Base-by-base conservation (phyloP, 64 coral and sea anemone species). In the Montipora cactus region DNA sequence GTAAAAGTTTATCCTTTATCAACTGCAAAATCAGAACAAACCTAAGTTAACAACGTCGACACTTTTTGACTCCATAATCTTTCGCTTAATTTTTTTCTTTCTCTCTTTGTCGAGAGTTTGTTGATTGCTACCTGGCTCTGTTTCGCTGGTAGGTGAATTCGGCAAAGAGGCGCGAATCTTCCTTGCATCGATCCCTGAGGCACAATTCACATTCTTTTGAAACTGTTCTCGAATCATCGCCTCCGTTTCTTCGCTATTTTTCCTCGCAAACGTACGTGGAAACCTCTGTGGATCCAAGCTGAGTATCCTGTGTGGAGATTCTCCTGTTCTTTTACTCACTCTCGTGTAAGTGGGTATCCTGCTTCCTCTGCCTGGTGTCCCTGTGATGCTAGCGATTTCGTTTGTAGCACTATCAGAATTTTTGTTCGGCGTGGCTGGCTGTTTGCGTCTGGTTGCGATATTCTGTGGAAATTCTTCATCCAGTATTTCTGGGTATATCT, bases 11-110 rank as follows among this genome's bases (percentile, higher is more conserved):
- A 64, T 71, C 20, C 5, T 21, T 71, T 67, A 12, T 15, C 62
- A 67, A 18, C 8, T 20, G 44, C 4, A 78, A 18, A 19, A 11
- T 57, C 79, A 93, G 47, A 93, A 93, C 76, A 80, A 73, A 44
- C 91, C 91, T 55, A 93, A 58, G 49, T 93, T 58, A 18, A 93
- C 84, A 6, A 93, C 91, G 15, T 93, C 91, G 20, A 93, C 74
- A 57, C 69, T 93, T 81, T 76, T 71, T 53, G 83, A 72, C 75
- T 93, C 74, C 57, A 67, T 79, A 49, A 18, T 79, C 76, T 93
- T 93, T 78, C 69, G 87, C 91, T 87, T 87, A 52, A 85, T 44
- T 28, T n/a, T 88, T 48, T 62, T 93, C 87, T 61, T 73, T 14
- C 77, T 59, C 73, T 86, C 57, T 14, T 52, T 52, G 18, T 76